These are phyloP conservation scores for Acleris literana DNA, from an alignment of 2,888 invertebrate genomes.

Conservation along the genomic window DNA sequence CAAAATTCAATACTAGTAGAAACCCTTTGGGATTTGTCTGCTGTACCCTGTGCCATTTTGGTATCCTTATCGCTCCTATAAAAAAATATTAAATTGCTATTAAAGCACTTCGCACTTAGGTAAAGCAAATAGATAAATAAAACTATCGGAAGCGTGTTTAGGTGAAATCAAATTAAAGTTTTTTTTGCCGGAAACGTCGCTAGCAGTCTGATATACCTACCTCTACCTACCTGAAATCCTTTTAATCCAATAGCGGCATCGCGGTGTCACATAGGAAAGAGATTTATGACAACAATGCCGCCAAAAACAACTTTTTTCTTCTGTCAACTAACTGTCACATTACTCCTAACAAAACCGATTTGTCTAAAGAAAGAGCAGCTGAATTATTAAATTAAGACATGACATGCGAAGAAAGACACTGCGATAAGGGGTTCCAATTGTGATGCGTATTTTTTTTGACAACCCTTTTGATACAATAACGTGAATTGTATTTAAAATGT, in stretches of 20 bases:
- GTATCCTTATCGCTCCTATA: no score
- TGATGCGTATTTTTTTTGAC: slow-evolving; percentile 69
- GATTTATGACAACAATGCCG: slow-evolving; percentile 64
- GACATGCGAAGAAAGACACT: slow-evolving; percentile 44
- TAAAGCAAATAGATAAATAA: no score
- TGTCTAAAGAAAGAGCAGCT: slow-evolving; percentile 63
- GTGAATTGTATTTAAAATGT: slow-evolving; percentile 58
- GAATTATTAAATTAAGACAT: slow-evolving; percentile 68
- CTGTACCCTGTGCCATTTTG: no score
- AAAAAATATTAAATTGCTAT: no score
- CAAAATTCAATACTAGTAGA: no score
- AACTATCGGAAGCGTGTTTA: no score
- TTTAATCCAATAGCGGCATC: slow-evolving; percentile 58
- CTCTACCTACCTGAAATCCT: slow-evolving; percentile 60
- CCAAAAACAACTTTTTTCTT: slow-evolving; percentile 51
- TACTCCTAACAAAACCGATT: slow-evolving; percentile 62
- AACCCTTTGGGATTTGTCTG: no score
- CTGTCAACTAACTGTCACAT: slow-evolving; percentile 76
- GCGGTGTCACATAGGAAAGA: slow-evolving; percentile 44
- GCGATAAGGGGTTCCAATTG: slow-evolving; percentile 62
- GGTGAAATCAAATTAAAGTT: neutral
- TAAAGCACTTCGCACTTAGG: no score
- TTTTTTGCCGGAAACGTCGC: slow-evolving; percentile 37
- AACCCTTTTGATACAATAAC: slow-evolving; percentile 55
- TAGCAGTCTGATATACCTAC: neutral